phyloP scores from a whole-genome alignment of 2,113 vertebrate genomes.

The Lagenorhynchus albirostris region DNA sequence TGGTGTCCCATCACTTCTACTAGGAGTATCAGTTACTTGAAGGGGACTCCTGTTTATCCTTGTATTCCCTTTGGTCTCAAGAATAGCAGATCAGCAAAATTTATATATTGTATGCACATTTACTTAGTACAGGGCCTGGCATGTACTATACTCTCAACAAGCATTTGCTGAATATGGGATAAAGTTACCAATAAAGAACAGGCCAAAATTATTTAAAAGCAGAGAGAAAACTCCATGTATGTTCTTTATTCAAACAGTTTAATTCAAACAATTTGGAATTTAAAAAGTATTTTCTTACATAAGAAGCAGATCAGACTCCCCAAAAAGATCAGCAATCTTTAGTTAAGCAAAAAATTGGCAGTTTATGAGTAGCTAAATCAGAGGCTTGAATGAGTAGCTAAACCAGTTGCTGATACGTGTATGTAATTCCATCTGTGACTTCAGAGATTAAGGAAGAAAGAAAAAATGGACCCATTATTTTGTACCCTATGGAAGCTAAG shows the following conservation, averaged over 20 bases:
- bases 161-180: neutral
- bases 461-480: slow-evolving; percentile 7
- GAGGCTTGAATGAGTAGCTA: neutral
- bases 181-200: slow-evolving; percentile 42
- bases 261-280: slow-evolving; percentile 22
- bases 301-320: neutral
- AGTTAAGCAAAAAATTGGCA: slow-evolving; percentile 3
- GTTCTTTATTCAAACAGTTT: slow-evolving; percentile 39
- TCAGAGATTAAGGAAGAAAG: neutral
- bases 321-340: neutral
- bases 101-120: neutral
- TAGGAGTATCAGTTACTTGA: neutral
- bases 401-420: neutral
- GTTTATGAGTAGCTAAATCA: neutral
- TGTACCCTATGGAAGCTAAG: neutral
- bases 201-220: slow-evolving; percentile 20
- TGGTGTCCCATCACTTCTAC: neutral
- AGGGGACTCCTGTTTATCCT: neutral
- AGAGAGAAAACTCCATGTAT: neutral
- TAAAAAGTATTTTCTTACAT: neutral
- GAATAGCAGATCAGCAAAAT: neutral
- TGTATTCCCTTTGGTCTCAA: neutral
- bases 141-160: neutral
- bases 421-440: neutral
- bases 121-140: neutral